Evolutionary conservation across 92 coral and sea anemone species (phyloP), one percentile per base, ranked within the genome.

Genomic region (Porites cylindrica): DNA sequence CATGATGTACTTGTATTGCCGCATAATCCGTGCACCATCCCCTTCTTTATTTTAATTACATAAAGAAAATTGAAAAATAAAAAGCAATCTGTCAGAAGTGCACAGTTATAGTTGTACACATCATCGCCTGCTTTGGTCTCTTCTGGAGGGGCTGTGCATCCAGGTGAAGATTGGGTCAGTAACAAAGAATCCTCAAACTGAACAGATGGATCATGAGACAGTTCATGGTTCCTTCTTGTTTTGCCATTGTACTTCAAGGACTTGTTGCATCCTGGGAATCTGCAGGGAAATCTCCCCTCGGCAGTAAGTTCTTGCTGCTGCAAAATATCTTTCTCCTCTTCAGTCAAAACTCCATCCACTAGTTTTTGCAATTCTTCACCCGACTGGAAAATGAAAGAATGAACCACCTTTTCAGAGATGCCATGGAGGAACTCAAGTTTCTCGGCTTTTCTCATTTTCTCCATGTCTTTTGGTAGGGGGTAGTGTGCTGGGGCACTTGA

Each of bases 61-160:
- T 91, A 85, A 78, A 91, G 92, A 66, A 88, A 88, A 59, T 88
- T 85, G 29, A 72, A 83, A 62, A 84, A 84, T 18, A 88, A 66
- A 77, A 88, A 79, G 10, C 92, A 72, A 61, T 92, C 90, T 38
- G 84, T 61, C 66, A 88, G 72, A 17, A 91, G 81, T 16, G 88
- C 90, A 85, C 92, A 92, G 70, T 90, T 89, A 43, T 84, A 85
- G 62, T 63, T 92, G 82, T 32, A 89, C 19, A 67, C 86, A 78
- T 89, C 95, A 85, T 92, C 94, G 13, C 54, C 47, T 24, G 19
- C 75, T 81, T 74, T 81, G 17, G 79, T 9, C 26, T 88, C 87
- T 12, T 10, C 59, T 53, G 81, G 10, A 24, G 81, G 51, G 20
- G 86, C 21, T 10, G 32, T 53, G 50, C 75, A 69, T 21, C 52